Evolutionary conservation across 2,888 invertebrate species (phyloP), one percentile per base, ranked within the genome.

Genomic region (Spisula subtruncata): DNA sequence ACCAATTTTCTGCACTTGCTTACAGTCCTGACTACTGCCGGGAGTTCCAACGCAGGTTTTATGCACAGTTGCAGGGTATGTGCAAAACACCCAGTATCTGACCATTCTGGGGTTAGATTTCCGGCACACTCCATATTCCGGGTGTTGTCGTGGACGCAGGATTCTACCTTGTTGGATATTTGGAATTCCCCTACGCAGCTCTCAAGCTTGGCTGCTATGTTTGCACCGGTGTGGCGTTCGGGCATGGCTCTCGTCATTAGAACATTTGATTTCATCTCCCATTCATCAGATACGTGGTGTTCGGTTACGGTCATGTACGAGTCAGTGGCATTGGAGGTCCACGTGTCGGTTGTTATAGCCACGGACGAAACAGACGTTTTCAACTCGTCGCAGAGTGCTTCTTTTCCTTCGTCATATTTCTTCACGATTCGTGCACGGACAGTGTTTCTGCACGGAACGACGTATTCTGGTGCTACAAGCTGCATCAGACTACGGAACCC

Each of bases 131-230:
- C 41, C 81, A 89, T 87, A 56, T 89, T 89, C 18, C 89, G 54
- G 1, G 91, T 85, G 84, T 91, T 89, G 82, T 91, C 87, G 75
- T 87, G 90, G 0, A 90, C 87, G 56, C 83, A 83, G 16, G 46
- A 41, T 1, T 71, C 48, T 16, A 87, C 71, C 48, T 91, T 89
- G 18, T 81, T 56, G 16, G 35, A 46, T 2, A 91, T 32, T 0
- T 56, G 18, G 71, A 91, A 91, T 80, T 88, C 88, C 0, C 51
- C 32, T 8, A 86, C 86, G 32, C 75, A 71, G 18, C 32, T 71
- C 71, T 71, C 12, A 2, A 20, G 60, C n/a, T 71, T n/a, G 10
- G 8, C 8, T n/a, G 85, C 75, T 4, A 88, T n/a, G 51, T 81
- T 87, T 20, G 83, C 80, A 8, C 85, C 84, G 10, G 82, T 85